These are phyloP conservation scores for Holacanthus passer DNA, from an alignment of 2,113 vertebrate species.

Conservation along the genomic window DNA sequence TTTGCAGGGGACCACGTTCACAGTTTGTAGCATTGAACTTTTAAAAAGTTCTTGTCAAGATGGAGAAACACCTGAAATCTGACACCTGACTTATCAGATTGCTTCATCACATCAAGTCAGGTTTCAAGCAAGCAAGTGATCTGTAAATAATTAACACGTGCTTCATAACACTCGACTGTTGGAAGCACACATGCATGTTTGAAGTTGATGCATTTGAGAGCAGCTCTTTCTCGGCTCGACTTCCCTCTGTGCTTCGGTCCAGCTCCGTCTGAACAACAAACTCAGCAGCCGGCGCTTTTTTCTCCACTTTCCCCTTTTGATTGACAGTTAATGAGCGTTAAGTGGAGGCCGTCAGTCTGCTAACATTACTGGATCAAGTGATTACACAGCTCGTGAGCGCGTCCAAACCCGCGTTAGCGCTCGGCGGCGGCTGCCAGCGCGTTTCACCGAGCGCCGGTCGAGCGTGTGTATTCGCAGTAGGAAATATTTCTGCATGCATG, in stretches of 20 bases:
- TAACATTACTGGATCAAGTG: conserved; percentile 11
- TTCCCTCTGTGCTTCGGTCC: not conserved
- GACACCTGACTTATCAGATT: no score
- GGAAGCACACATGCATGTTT: no score
- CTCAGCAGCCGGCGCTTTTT: not conserved
- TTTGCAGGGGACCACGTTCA: not conserved
- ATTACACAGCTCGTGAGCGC: no score
- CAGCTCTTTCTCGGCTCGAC: no score
- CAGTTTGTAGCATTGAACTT: not conserved
- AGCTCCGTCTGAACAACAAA: not conserved
- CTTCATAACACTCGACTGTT: no score
- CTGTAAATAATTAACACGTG: no score
- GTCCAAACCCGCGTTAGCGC: not conserved
- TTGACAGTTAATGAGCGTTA: conserved; percentile 12
- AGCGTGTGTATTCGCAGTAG: not conserved
- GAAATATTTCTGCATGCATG: conserved; percentile 22
- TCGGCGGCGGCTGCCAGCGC: not conserved
- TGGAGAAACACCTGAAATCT: no score
- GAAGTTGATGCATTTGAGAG: no score
- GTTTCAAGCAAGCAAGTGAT: no score
- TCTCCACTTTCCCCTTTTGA: not conserved
- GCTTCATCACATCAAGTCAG: no score
- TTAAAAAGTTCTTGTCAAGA: no score
- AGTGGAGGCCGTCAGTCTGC: conserved; percentile 11
- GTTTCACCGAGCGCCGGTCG: conserved; percentile 1